phyloP scores from a whole-genome alignment of 2,797 vertebrate species.

The Callimico goeldii region DNA sequence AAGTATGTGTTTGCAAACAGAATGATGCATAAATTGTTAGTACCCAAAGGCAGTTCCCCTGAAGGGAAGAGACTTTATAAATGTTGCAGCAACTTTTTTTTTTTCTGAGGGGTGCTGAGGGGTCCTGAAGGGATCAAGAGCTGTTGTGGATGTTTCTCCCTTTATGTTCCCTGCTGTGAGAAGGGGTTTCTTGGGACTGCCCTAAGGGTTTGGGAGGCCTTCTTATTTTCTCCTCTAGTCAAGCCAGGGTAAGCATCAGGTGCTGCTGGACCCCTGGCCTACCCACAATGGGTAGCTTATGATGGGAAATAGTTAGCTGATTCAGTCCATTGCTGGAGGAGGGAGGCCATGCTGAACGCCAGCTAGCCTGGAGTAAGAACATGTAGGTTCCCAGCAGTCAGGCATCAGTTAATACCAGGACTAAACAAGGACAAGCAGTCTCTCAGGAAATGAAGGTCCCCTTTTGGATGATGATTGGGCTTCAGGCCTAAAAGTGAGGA shows the following conservation, averaged over 20 bases:
- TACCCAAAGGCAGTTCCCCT: not conserved
- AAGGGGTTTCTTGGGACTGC: not conserved
- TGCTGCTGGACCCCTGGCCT: not conserved
- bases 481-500: not conserved
- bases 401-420: not conserved
- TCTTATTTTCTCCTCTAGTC: not conserved
- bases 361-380: not conserved
- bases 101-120: not conserved
- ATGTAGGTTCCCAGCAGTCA: not conserved
- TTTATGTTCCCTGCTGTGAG: not conserved
- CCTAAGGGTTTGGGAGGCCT: not conserved
- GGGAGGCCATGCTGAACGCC: not conserved
- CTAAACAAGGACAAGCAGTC: not conserved
- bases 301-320: conserved; percentile 32
- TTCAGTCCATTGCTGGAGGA: not conserved
- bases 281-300: not conserved
- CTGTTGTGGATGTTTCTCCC: not conserved
- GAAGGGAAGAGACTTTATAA: not conserved
- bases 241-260: not conserved
- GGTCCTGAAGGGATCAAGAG: not conserved
- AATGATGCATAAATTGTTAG: not conserved
- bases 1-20: not conserved
- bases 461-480: not conserved
- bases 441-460: not conserved
- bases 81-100: not conserved